Percentiles rank a stretch among this genome's conserved stretches.
phyloP scores from a whole-genome alignment of 1,140 invertebrate genomes.

The Pogonognathellus flavescens region DNA sequence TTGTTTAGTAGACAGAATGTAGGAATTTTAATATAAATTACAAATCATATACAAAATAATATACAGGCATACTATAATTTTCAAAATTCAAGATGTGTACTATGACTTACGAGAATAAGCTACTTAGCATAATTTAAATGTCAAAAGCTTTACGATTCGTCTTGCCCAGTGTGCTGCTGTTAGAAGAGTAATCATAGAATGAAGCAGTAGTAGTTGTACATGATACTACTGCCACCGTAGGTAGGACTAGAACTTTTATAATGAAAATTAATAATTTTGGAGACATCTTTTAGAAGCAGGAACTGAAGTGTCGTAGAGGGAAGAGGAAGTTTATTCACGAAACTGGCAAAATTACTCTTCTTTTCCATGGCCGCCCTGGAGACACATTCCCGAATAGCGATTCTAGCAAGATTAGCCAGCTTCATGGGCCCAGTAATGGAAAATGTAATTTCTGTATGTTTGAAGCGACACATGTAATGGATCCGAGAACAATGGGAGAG shows the following conservation, averaged over 20 bases:
- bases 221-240: not conserved
- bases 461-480: constrained; percentile 36
- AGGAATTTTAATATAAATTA: too few relatives aligned
- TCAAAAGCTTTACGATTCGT: too few relatives aligned
- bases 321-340: constrained; percentile 46
- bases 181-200: not conserved
- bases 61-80: too few relatives aligned
- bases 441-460: constrained; percentile 41
- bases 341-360: constrained; percentile 38
- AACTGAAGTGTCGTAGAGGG: constrained; percentile 55
- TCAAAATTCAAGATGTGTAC: too few relatives aligned
- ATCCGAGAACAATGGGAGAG: constrained; percentile 38
- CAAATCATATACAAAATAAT: too few relatives aligned
- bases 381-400: constrained; percentile 35
- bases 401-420: constrained; percentile 54
- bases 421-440: constrained; percentile 52
- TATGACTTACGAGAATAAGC: too few relatives aligned
- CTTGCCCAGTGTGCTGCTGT: too few relatives aligned
- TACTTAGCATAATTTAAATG: too few relatives aligned
- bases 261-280: constrained; percentile 30
- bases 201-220: constrained; percentile 26
- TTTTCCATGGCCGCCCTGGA: constrained; percentile 6
- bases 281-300: constrained; percentile 55
- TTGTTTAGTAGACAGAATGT: too few relatives aligned
- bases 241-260: constrained; percentile 18